Base-by-base conservation (phyloP, 2,797 vertebrate species). In the Enteromius thamalakanensis region DNA sequence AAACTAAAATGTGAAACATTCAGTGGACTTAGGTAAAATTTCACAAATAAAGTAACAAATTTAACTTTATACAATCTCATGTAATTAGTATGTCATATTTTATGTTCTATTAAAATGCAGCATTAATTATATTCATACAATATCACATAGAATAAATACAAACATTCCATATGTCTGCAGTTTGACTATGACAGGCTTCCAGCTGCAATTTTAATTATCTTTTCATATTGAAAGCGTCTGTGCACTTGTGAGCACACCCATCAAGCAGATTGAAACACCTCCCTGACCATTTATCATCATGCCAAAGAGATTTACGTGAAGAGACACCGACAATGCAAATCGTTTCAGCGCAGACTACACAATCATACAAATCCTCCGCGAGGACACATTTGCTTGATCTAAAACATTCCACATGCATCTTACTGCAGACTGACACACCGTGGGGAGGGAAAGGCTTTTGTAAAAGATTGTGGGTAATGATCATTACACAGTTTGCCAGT, bases 401-500 rank as follows among this genome's bases (percentile, higher is more conserved):
- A 14, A 11, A 80, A 71, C 68, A 47, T 71, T 47, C 37, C 19
- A 47, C 19, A 53, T 75, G 80, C 71, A 55, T 67, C 71, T 75
- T 51, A 32, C 34, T 14, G 60, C 47, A 72, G 40, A 62, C 68
- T 62, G 53, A 72, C 79, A 60, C 67, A 72, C 53, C 32, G 58
- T 75, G 58, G 60, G 70, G 76, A 65, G 60, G 71, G 12, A 37
- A 72, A 67, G n/a, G 58, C 40, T 64, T 84, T 23, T 67, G 45
- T 72, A 21, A 79, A 55, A 70, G 86, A 86, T 89, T 88, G 78
- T 87, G 87, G 76, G 80, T 91, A 90, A 92, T 92, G 90, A 91
- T 89, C 85, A 88, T 92, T 87, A 89, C 86, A 45, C 86, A 82
- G 90, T 87, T 88, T 91, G 91, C 89, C 89, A 85, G 89, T 79